phyloP scores from a whole-genome alignment of 2,113 vertebrate genomes.

The Thamnaconus septentrionalis region DNA sequence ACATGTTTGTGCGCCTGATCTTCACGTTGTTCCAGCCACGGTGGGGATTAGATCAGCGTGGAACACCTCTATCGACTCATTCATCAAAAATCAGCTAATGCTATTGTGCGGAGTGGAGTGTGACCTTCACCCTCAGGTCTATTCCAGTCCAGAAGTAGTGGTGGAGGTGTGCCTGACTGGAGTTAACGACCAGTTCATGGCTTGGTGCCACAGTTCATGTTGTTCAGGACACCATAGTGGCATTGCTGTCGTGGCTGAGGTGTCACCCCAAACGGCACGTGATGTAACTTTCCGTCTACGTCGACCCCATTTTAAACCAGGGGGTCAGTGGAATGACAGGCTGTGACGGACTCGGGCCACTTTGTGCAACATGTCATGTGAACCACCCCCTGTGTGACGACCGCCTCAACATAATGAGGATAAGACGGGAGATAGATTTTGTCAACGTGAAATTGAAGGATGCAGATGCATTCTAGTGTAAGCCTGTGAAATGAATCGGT shows the following conservation, averaged over 20 bases:
- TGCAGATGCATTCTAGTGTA: no score
- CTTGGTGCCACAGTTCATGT: constrained; percentile 41
- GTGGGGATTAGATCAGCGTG: neutral
- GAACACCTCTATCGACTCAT: neutral
- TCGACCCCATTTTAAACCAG: constrained; percentile 5
- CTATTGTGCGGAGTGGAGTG: constrained; percentile 10
- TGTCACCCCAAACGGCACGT: constrained; percentile 38
- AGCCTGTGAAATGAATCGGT: no score
- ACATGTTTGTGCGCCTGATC: neutral
- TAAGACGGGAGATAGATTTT: no score
- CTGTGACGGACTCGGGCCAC: neutral
- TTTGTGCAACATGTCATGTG: constrained; percentile 10
- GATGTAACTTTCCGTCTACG: constrained; percentile 57
- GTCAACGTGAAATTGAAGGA: no score
- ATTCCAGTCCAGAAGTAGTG: constrained; percentile 36
- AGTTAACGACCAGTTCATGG: constrained; percentile 25
- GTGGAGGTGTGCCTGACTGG: constrained; percentile 10
- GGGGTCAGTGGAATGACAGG: constrained; percentile 21
- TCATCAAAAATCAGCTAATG: neutral
- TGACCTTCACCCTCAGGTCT: constrained; percentile 27
- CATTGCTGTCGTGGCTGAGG: constrained; percentile 49
- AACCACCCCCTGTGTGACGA: neutral
- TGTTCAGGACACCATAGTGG: constrained; percentile 40
- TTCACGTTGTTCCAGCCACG: neutral
- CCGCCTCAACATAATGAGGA: no score